Percentiles rank a stretch among this genome's conserved stretches.
Evolutionary conservation across 2,888 invertebrate species (phyloP).

Genomic region (Papilio protenor): DNA sequence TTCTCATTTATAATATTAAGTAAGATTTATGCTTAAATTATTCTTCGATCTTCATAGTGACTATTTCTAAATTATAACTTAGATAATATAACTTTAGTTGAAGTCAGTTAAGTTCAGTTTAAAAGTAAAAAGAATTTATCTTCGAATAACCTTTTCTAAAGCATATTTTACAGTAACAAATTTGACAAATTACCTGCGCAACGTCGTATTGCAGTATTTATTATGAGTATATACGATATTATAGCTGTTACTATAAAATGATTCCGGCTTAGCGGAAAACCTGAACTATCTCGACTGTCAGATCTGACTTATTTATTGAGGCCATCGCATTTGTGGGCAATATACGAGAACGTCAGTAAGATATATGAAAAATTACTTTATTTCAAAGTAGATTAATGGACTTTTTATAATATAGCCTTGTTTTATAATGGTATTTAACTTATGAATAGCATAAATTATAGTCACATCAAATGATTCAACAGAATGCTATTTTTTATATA

Average conservation of each 20-base stretch:
- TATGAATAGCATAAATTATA: not conserved
- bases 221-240: slow-evolving; percentile 4
- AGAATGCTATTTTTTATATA: too few species aligned
- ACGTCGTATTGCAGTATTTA: slow-evolving; percentile 22
- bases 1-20: too few species aligned
- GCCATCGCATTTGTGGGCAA: slow-evolving; percentile 23
- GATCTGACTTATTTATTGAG: slow-evolving; percentile 25
- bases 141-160: slow-evolving; percentile 15
- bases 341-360: slow-evolving; percentile 16
- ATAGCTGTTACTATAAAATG: slow-evolving; percentile 11
- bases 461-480: too few species aligned
- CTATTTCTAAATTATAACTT: too few species aligned
- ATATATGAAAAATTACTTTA: slow-evolving; percentile 7
- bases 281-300: slow-evolving; percentile 19
- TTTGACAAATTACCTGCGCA: slow-evolving; percentile 22
- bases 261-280: slow-evolving; percentile 22
- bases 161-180: not conserved
- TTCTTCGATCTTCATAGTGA: too few species aligned
- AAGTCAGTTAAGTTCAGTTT: not conserved
- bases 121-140: not conserved
- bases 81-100: not conserved
- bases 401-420: not conserved
- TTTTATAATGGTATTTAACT: not conserved
- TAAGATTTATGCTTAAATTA: too few species aligned
- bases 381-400: slow-evolving; percentile 15